Evolutionary conservation across 1,140 invertebrate genomes (phyloP), one percentile per base, ranked within the genome.

Genomic region (Spodoptera frugiperda): DNA sequence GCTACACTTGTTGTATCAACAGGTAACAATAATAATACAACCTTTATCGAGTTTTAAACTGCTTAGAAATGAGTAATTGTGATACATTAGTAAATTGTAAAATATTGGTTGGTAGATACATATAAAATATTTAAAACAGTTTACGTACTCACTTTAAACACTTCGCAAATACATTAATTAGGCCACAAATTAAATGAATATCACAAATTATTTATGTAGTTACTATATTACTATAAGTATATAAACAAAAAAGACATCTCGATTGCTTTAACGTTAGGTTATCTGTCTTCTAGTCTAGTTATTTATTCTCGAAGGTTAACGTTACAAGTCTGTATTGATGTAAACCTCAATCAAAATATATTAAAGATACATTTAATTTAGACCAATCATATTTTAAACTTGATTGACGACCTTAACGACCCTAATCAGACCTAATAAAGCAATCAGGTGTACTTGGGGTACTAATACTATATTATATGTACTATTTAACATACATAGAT

Each of bases 141-240:
- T 67, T 67, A 67, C 63, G 63, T 46, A 65, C 61, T 39, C 9
- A 39, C 10, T 19, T 59, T 61, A 61, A 39, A 39, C 30, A 15
- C 33, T 65, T 67, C 17, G 44, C 44, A 51, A 12, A 33, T 68
- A 68, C 65, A 51, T 25, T 68, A 68, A 53, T 68, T 68, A 68
- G 65, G 65, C 65, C 65, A 21, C 53, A 68, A 67, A 68, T 53
- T 68, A 51, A 68, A 48, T n/a, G 21, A 48, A 68, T 68, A 68
- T 68, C 65, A 68, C 65, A 68, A 68, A 68, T 51, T 19, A 15
- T 11, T 33, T 6, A 25, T 30, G 17, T 48, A 15, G 15, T 65
- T 21, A 17, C 25, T 15, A 15, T 17, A 30, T 25, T 67, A 48
- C 15, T 14, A 51, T 3, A 39, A 39, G 4, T 39, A 39, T 39